A percentile compares a stretch with the other conserved stretches of the same genome.
phyloP scores from a whole-genome alignment of 2,113 vertebrate genomes.

The Clarias magur region DNA sequence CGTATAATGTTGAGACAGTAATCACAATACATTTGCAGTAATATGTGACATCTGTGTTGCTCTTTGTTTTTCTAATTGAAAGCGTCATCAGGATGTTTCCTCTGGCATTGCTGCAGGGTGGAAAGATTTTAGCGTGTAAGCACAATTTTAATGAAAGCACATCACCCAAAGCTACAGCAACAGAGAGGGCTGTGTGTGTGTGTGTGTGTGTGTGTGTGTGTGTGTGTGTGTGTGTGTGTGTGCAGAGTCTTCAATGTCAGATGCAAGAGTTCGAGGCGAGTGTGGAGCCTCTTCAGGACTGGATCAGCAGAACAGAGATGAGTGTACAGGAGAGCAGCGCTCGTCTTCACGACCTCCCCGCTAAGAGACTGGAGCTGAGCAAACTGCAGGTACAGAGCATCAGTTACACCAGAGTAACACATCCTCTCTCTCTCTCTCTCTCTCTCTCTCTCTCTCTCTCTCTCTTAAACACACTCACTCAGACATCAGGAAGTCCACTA shows the following conservation, averaged over 20 bases:
- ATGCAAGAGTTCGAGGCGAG: conserved; percentile 93
- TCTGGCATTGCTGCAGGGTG: background rate
- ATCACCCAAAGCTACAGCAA: background rate
- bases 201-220: conserved; percentile 2
- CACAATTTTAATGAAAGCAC: conserved; percentile 20
- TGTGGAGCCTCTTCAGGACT: conserved; percentile 87
- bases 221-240: background rate
- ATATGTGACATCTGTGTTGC: background rate
- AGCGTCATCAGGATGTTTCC: background rate
- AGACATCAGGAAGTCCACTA: background rate
- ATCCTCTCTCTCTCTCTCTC: background rate
- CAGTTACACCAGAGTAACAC: rapidly evolving
- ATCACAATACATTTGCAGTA: background rate
- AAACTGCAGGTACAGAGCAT: conserved; percentile 86
- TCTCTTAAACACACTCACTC: background rate
- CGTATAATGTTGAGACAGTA: background rate
- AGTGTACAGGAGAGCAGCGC: conserved; percentile 83
- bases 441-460: background rate
- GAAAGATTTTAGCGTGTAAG: background rate
- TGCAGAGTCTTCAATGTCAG: conserved; percentile 86
- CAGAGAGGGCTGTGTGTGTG: background rate
- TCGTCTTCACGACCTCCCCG: conserved; percentile 86
- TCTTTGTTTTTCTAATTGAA: background rate
- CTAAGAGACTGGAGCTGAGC: conserved; percentile 88
- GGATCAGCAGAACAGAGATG: conserved; percentile 85